Percentiles rank a stretch among this genome's conserved stretches.
Conservation (phyloP, 2,113 vertebrate species). For the Nestor notabilis region DNA sequence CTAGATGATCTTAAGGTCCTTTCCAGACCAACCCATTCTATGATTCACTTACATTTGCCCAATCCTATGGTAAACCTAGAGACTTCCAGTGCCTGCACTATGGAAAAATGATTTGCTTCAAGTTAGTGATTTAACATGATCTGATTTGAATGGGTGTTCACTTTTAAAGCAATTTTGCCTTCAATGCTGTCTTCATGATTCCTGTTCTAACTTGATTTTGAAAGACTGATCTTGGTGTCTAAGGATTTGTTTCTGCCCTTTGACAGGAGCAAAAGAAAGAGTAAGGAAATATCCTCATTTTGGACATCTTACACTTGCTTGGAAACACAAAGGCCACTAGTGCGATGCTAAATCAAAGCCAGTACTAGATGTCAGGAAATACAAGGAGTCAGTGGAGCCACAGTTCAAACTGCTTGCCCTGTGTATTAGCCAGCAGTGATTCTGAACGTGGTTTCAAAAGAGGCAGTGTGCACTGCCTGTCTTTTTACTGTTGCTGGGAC, state of each 20-base stretch:
- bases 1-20: not conserved
- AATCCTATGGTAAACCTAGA: fast-evolving
- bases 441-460: not conserved
- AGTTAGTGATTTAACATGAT: not conserved
- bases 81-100: not conserved
- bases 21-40: not conserved
- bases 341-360: not conserved
- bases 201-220: not conserved
- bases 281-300: not conserved
- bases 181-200: not conserved
- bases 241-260: not conserved
- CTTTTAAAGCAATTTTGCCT: not conserved
- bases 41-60: not conserved
- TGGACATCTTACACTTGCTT: not conserved
- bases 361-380: not conserved
- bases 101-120: not conserved
- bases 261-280: not conserved
- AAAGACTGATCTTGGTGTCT: not conserved
- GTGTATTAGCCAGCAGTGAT: not conserved
- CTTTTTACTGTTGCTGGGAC: not conserved
- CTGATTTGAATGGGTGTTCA: not conserved
- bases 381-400: not conserved
- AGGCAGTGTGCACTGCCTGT: not conserved
- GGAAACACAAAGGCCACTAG: not conserved
- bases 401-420: not conserved